Evolutionary conservation across 2,113 vertebrate genomes (phyloP).

Genomic region (Morone chrysops): DNA sequence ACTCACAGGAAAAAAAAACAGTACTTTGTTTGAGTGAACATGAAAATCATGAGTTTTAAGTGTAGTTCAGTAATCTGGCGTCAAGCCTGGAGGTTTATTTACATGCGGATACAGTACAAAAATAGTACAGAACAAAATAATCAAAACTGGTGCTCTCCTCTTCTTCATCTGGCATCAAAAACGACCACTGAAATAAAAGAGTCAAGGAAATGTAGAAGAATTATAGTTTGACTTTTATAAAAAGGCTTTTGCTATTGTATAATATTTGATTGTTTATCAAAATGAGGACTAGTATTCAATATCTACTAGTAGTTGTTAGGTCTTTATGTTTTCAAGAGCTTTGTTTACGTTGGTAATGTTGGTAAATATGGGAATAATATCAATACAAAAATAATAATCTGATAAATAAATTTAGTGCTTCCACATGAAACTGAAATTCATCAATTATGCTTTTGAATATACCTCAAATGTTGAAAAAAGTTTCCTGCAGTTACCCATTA

Average conservation of each 20-base stretch:
- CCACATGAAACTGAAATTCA: neutral
- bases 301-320: neutral
- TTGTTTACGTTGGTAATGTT: neutral
- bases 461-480: neutral
- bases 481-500: conserved; percentile 1
- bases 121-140: conserved; percentile 31
- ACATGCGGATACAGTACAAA: conserved; percentile 64
- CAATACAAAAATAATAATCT: neutral
- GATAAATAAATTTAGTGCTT: too few species aligned
- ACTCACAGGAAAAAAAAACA: neutral
- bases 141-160: conserved; percentile 23
- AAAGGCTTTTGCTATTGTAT: neutral
- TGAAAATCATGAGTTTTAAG: neutral
- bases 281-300: neutral
- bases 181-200: conserved; percentile 83
- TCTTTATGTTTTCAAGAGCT: neutral
- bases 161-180: conserved; percentile 85
- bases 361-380: neutral
- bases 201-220: conserved; percentile 76
- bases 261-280: neutral
- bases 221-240: neutral
- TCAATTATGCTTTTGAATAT: neutral
- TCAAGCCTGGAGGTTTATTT: conserved; percentile 66
- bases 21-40: neutral
- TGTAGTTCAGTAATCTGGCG: neutral